A percentile compares a stretch with the other conserved stretches of the same genome.
Evolutionary conservation across 1,140 invertebrate species (phyloP).

Genomic region (Eciton burchellii): DNA sequence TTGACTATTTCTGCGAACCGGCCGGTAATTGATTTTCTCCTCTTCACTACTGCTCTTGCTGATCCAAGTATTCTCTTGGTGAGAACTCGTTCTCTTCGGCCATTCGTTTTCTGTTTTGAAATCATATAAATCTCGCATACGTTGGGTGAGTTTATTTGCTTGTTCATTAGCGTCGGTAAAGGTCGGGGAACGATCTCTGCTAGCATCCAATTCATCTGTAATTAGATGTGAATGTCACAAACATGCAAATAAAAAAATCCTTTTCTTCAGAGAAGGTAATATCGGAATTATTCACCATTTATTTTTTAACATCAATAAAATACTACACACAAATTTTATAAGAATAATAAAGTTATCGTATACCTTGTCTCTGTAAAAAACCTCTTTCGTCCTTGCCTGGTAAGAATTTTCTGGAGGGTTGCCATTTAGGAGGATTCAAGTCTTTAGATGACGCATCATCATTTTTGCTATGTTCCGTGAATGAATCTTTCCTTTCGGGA

Average conservation of each 20-base stretch:
- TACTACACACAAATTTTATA: too few species aligned
- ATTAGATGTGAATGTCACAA: constrained; percentile 8
- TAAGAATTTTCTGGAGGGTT: constrained; percentile 70
- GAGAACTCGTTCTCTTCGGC: constrained; percentile 69
- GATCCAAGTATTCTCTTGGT: constrained; percentile 69
- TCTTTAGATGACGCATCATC: constrained; percentile 16
- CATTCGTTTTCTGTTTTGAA: constrained; percentile 80
- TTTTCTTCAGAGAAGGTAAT: too few species aligned
- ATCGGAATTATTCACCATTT: too few species aligned
- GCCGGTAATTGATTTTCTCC: constrained; percentile 52
- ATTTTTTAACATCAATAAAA: too few species aligned
- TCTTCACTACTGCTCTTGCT: constrained; percentile 79
- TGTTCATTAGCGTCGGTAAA: constrained; percentile 57
- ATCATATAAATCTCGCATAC: constrained; percentile 79
- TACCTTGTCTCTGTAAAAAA: constrained; percentile 39
- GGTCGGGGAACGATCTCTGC: constrained; percentile 11
- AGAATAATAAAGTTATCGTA: neutral
- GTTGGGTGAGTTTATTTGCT: constrained; percentile 69
- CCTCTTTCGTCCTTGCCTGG: constrained; percentile 44
- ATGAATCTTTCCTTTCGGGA: constrained; percentile 49
- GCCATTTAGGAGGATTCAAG: constrained; percentile 64
- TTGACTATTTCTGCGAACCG: constrained; percentile 73
- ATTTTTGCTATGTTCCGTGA: constrained; percentile 15
- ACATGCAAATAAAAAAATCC: neutral
- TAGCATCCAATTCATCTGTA: constrained; percentile 44